phyloP scores from a whole-genome alignment of 2,888 invertebrate species.

The Sarcophaga rosellei region DNA sequence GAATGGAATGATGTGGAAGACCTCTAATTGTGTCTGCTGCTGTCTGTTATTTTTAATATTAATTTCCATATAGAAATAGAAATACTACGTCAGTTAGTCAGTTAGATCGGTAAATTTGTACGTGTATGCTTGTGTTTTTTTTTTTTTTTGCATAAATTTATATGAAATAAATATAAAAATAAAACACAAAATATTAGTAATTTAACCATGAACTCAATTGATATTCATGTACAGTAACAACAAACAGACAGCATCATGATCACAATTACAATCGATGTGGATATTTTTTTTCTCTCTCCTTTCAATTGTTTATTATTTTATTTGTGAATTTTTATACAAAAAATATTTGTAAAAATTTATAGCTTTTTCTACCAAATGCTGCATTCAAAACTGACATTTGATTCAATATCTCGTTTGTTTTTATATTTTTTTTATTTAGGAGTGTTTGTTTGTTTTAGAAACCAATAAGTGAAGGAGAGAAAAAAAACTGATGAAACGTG shows the following conservation, averaged over 20 bases:
- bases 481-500: slow-evolving; percentile 40
- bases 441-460: slow-evolving; percentile 15
- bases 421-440: slow-evolving; percentile 13
- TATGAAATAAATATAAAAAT: slow-evolving; percentile 30
- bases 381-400: slow-evolving; percentile 40
- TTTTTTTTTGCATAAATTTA: slow-evolving; percentile 27
- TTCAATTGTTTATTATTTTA: slow-evolving; percentile 27
- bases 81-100: neutral
- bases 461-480: neutral
- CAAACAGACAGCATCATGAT: slow-evolving; percentile 31
- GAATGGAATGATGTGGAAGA: neutral
- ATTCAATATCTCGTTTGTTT: slow-evolving; percentile 35
- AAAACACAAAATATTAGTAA: slow-evolving; percentile 51
- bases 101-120: slow-evolving; percentile 24
- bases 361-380: neutral
- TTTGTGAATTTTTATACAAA: neutral
- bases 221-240: slow-evolving; percentile 44
- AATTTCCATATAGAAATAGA: neutral
- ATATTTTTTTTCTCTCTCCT: slow-evolving; percentile 19
- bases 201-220: slow-evolving; percentile 71
- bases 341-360: neutral
- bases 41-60: slow-evolving; percentile 29
- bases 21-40: slow-evolving; percentile 13
- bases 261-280: slow-evolving; percentile 57
- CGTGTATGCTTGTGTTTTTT: neutral